A percentile compares a stretch with the other conserved stretches of the same genome.
phyloP scores from a whole-genome alignment of 2,888 invertebrate genomes.

The Acrocyrtus sp. region DNA sequence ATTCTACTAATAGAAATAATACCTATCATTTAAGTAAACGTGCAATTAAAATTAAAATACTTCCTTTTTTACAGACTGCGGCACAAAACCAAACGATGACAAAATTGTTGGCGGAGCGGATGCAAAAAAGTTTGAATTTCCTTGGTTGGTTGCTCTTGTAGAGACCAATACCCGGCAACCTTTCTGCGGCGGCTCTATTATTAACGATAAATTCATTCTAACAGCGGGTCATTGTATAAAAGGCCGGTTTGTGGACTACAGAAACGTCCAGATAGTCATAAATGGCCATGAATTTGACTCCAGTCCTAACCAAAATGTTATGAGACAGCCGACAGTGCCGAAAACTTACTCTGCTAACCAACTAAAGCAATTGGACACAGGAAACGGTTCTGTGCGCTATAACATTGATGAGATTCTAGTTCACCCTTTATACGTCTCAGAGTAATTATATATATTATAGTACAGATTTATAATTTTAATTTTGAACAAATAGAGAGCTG shows the following conservation, averaged over 20 bases:
- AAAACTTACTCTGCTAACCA: constrained; percentile 30
- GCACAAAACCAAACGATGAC: constrained; percentile 52
- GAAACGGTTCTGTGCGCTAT: constrained; percentile 42
- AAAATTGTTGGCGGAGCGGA: constrained; percentile 53
- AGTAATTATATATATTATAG: constrained; percentile 40
- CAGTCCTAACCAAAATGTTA: constrained; percentile 19
- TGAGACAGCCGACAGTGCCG: constrained; percentile 8
- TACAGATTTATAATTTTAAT: background rate
- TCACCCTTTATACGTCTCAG: constrained; percentile 59
- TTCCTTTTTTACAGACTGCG: constrained; percentile 60
- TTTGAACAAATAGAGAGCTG: too few species aligned
- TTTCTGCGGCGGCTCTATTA: constrained; percentile 55
- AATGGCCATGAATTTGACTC: constrained; percentile 41
- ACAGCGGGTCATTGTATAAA: constrained; percentile 48
- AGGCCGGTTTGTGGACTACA: constrained; percentile 39
- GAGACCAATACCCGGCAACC: constrained; percentile 57
- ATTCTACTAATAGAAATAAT: too few species aligned
- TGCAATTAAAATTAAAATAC: too few species aligned
- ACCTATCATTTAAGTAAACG: too few species aligned
- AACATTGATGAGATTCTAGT: constrained; percentile 58
- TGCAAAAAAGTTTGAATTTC: constrained; percentile 57
- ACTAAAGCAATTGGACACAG: constrained; percentile 45
- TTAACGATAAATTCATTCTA: constrained; percentile 44
- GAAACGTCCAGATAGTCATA: constrained; percentile 37
- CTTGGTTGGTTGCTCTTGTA: constrained; percentile 60